Conservation (phyloP, 2,888 invertebrate genomes). For the Tetheella fluctuosa region DNA sequence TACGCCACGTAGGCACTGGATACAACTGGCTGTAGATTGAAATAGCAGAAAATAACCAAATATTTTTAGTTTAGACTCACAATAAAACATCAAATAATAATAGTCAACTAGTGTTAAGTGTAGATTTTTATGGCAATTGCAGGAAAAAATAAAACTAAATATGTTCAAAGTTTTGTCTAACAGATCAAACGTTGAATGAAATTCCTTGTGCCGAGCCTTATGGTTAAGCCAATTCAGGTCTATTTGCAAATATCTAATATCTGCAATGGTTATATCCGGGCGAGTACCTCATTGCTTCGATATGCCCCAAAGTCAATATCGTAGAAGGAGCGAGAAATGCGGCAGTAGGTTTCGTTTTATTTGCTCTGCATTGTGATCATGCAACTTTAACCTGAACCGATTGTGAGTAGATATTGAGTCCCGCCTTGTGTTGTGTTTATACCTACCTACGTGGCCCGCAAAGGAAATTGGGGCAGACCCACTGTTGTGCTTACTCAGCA, state of each 20-base stretch:
- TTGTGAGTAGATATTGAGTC: slow-evolving; percentile 69
- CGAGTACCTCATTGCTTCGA: slow-evolving; percentile 38
- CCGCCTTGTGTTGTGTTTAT: slow-evolving; percentile 51
- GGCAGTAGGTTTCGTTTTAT: slow-evolving; percentile 58
- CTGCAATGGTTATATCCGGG: neutral
- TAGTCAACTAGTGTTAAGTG: too few species aligned
- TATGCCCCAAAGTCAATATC: slow-evolving; percentile 61
- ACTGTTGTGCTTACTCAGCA: slow-evolving; percentile 72
- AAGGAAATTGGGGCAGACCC: slow-evolving; percentile 72
- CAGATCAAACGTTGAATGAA: too few species aligned
- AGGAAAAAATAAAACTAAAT: too few species aligned
- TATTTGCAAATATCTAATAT: neutral
- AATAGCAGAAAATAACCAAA: neutral
- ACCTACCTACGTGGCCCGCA: slow-evolving; percentile 35
- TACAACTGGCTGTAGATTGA: neutral
- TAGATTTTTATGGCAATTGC: too few species aligned
- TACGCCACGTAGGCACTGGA: neutral
- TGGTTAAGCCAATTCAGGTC: neutral
- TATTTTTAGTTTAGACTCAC: neutral
- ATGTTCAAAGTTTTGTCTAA: too few species aligned
- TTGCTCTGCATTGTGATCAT: slow-evolving; percentile 74
- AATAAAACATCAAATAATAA: too few species aligned
- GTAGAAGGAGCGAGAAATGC: slow-evolving; percentile 56
- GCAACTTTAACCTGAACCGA: slow-evolving; percentile 73
- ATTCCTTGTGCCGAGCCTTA: too few species aligned